Evolutionary conservation across 2,113 vertebrate species (phyloP).

Genomic region (Okapia johnstoni): DNA sequence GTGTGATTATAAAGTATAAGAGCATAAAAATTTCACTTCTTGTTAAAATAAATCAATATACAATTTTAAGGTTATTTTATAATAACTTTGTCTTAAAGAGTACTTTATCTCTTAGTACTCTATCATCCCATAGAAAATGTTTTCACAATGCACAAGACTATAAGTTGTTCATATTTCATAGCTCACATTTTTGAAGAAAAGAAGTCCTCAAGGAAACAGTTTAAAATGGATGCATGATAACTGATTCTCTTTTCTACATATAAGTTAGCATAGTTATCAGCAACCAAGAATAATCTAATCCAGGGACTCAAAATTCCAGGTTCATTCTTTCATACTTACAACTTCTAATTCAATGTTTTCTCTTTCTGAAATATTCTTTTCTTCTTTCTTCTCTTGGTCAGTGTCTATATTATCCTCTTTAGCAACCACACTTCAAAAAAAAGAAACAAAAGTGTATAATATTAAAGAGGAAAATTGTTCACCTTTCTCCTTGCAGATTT

Average conservation of each 20-base stretch:
- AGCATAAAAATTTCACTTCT: background rate
- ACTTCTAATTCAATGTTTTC: conserved; percentile 85
- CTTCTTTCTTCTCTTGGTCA: conserved; percentile 89
- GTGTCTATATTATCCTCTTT: conserved; percentile 91
- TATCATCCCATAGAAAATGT: background rate
- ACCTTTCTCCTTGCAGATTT: conserved; percentile 22
- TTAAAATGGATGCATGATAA: background rate
- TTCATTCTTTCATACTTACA: conserved; percentile 78
- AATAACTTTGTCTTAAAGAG: background rate
- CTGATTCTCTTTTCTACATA: background rate
- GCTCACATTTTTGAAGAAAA: background rate
- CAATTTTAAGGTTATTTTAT: background rate
- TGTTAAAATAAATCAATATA: background rate
- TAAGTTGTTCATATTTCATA: background rate
- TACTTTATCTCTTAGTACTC: background rate
- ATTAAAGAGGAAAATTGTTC: conserved; percentile 19
- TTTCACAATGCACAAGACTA: background rate
- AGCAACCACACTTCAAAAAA: conserved; percentile 75
- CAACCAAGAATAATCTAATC: background rate
- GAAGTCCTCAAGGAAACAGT: background rate
- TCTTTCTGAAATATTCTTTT: conserved; percentile 85
- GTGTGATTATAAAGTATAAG: background rate
- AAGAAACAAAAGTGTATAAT: conserved; percentile 43
- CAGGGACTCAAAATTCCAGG: background rate
- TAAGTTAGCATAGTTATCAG: background rate